Conservation (phyloP, 2,113 vertebrate species). For the Thalassarche chlororhynchos region DNA sequence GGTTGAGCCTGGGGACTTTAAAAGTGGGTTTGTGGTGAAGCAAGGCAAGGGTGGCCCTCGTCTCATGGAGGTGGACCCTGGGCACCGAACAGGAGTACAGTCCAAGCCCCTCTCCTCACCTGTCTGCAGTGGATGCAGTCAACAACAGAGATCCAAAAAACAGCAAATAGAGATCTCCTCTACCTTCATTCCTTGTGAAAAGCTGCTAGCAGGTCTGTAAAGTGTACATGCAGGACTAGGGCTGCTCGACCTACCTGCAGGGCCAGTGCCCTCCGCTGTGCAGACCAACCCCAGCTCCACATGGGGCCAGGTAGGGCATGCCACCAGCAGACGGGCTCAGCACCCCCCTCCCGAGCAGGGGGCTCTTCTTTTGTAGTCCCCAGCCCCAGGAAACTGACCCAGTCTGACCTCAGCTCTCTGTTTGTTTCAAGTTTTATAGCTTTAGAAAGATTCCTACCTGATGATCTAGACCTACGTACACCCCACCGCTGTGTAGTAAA, state of each 20-base stretch:
- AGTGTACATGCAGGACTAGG: neutral
- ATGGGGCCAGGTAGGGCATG: rapidly evolving
- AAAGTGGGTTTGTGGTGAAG: neutral
- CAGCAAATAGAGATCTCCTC: neutral
- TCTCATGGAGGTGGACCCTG: neutral
- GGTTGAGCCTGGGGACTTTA: neutral
- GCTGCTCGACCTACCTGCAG: neutral
- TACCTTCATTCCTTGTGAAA: neutral
- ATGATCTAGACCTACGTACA: neutral
- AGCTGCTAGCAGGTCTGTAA: neutral
- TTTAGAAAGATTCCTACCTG: constrained; percentile 4
- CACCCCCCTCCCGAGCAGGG: neutral
- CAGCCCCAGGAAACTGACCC: neutral
- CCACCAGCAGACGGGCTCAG: neutral
- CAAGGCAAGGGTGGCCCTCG: neutral
- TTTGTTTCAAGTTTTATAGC: constrained; percentile 10
- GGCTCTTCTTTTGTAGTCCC: neutral
- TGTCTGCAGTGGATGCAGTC: neutral
- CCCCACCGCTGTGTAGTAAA: neutral
- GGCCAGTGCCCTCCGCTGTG: neutral
- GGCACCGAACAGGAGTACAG: neutral
- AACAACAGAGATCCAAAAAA: neutral
- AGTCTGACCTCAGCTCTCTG: neutral
- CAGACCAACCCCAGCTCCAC: neutral
- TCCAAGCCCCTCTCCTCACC: neutral